phyloP scores from a whole-genome alignment of 2,888 invertebrate species.

The Laothoe populi region DNA sequence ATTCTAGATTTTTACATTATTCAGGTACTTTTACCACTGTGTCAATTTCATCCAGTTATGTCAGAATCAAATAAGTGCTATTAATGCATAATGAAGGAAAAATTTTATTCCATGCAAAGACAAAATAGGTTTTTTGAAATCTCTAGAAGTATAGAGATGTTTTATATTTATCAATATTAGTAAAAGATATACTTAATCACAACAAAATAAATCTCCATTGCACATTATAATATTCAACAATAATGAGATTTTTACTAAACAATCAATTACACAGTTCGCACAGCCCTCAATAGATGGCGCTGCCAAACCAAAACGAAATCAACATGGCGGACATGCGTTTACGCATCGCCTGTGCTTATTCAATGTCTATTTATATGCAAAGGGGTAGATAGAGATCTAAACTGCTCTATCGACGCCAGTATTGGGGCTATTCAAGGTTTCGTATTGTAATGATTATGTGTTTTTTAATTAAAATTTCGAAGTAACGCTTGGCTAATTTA shows the following conservation, averaged over 20 bases:
- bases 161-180: no score
- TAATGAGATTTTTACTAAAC: conserved; percentile 26
- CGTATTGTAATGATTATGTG: conserved; percentile 24
- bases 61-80: no score
- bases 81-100: no score
- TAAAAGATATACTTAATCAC: no score
- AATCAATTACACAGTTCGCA: conserved; percentile 31
- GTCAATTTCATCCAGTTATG: no score
- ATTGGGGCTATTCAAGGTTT: conserved; percentile 26
- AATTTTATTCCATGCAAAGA: no score
- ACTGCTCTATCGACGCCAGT: conserved; percentile 54
- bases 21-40: no score
- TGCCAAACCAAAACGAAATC: conserved; percentile 33
- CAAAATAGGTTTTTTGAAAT: no score
- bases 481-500: conserved; percentile 15
- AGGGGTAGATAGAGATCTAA: conserved; percentile 73
- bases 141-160: no score
- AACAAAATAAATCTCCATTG: conserved; percentile 28
- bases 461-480: conserved; percentile 24
- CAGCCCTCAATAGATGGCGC: conserved; percentile 49
- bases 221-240: no score
- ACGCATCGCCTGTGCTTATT: conserved; percentile 59
- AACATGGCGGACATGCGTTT: conserved; percentile 49
- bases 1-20: no score
- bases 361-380: conserved; percentile 56